Conservation (phyloP, 2,113 vertebrate species). For the Pseudopodoces humilis region DNA sequence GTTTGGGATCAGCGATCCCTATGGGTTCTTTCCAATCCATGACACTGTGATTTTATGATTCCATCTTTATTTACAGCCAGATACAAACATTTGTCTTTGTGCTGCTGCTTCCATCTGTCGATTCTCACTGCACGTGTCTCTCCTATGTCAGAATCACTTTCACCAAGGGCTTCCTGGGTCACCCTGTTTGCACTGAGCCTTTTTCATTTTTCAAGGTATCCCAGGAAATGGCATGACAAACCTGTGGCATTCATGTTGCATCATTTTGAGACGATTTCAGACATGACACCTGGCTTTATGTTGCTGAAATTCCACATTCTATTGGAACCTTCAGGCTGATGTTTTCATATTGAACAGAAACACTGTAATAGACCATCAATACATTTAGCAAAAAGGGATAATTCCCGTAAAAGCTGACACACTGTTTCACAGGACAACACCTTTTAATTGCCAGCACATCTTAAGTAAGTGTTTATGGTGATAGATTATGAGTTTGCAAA, state of each 20-base stretch:
- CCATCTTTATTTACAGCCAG: neutral
- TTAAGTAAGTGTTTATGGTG: neutral
- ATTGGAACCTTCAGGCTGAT: neutral
- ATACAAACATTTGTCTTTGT: neutral
- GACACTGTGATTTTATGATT: neutral
- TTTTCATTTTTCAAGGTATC: neutral
- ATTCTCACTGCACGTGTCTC: rapidly evolving
- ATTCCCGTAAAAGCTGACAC: neutral
- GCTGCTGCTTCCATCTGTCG: neutral
- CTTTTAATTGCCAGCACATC: neutral
- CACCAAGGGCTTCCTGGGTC: neutral
- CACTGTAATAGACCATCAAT: neutral
- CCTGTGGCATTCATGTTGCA: neutral
- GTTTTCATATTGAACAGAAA: neutral
- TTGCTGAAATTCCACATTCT: neutral
- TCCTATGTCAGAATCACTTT: rapidly evolving
- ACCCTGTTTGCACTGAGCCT: neutral
- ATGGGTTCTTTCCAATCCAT: rapidly evolving
- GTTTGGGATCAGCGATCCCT: rapidly evolving
- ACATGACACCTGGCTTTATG: rapidly evolving
- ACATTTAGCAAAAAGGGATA: neutral
- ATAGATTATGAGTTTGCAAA: neutral
- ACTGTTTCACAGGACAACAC: neutral
- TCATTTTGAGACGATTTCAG: rapidly evolving
- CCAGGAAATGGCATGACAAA: neutral